Evolutionary conservation across 1,140 invertebrate genomes (phyloP), one percentile per base, ranked within the genome.

Genomic region (Leptoteleia sp.): DNA sequence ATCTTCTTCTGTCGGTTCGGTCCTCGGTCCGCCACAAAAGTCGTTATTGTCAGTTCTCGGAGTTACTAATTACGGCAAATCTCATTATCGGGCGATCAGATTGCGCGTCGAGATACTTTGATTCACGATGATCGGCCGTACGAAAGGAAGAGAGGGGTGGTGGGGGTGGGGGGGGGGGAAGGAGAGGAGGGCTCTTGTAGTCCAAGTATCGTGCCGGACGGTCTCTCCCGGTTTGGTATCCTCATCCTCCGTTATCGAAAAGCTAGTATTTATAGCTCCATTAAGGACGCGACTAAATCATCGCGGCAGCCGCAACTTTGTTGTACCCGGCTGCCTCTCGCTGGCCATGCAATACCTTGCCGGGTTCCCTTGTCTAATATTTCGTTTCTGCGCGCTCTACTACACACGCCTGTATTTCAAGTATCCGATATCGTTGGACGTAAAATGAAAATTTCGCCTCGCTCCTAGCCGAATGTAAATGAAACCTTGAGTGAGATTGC

Each of bases 251-350:
- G 73, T 76, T 87, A 89, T 88, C 85, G 87, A 89, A 87, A 88
- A 88, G 84, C 88, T 84, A 87, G 87, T 88, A 89, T 89, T 89
- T 88, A 88, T 89, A 88, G 87, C 85, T 89, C 88, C 85, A 89
- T 89, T 88, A 89, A 88, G 87, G 86, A 82, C 82, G 84, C 65
- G 86, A 85, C 87, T 88, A 89, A 89, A 89, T 88, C 88, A 89
- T 89, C 83, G 86, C 76, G 42, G 81, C 76, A 84, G 87, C 87
- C 83, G 73, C 87, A 89, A 89, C 87, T 89, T 88, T 88, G 88
- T 88, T 88, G 87, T 88, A 87, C 47, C 62, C 70, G 77, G 45
- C 55, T 64, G 62, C 57, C 68, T 54, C 64, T 54, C 64, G 75
- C 81, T 82, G 81, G 77, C 82, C 81, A 83, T 84, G 82, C 85